These are phyloP conservation scores for Microdon myrmicae DNA, from an alignment of 2,888 invertebrate species.

Conservation along the genomic window DNA sequence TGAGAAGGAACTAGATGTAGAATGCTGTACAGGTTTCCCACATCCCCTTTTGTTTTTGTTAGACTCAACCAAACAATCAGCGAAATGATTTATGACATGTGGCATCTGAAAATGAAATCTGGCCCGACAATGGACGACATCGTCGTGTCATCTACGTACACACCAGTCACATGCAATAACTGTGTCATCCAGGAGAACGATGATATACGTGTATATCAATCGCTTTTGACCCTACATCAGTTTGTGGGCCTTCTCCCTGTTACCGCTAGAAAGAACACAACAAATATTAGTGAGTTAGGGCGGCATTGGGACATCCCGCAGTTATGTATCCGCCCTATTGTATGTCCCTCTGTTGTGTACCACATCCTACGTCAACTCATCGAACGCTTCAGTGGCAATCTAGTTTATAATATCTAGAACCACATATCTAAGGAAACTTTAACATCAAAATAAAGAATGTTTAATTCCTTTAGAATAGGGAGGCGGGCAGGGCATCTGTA, in stretches of 20 bases:
- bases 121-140: slow-evolving; percentile 37
- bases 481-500: too few relatives aligned
- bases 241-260: too few relatives aligned
- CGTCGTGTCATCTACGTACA: background rate
- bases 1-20: background rate
- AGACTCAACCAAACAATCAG: slow-evolving; percentile 42
- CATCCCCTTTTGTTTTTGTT: slow-evolving; percentile 15
- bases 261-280: slow-evolving; percentile 25
- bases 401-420: too few relatives aligned
- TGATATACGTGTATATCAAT: slow-evolving; percentile 31
- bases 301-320: background rate
- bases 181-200: slow-evolving; percentile 39
- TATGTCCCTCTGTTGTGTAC: too few relatives aligned
- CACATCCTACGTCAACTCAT: too few relatives aligned
- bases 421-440: too few relatives aligned
- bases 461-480: too few relatives aligned
- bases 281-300: slow-evolving; percentile 29
- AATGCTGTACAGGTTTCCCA: slow-evolving; percentile 10
- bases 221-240: background rate
- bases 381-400: too few relatives aligned
- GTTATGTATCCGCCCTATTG: too few relatives aligned
- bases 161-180: slow-evolving; percentile 40
- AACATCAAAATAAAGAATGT: too few relatives aligned
- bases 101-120: slow-evolving; percentile 49
- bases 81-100: slow-evolving; percentile 52